Base-by-base conservation (phyloP, 2,113 vertebrate species). In the Setophaga petechia region DNA sequence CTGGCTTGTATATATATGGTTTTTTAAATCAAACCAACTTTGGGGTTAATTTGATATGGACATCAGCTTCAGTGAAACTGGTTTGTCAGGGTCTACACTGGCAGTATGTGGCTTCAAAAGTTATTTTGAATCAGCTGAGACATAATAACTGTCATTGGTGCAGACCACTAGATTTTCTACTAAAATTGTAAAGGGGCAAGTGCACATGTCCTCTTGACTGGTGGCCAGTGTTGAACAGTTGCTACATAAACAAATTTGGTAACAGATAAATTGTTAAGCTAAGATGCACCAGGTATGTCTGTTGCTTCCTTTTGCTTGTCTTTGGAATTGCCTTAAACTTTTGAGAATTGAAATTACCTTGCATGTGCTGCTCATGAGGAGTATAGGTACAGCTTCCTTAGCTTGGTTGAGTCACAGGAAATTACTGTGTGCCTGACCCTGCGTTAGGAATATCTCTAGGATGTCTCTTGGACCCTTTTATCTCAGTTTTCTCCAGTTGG, bases 121-220 rank as follows among this genome's bases (percentile, higher is more conserved):
- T 80, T 90, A 55, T 55, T 94, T 86, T 90, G 19, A 30, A 55
- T 85, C 63, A 18, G 6, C 39, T 92, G 88, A 74, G 72, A 81
- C 35, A 17, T 30, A 62, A 31, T 80, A 61, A 58, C 37, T 85
- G 63, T 69, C 72, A 80, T 31, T 17, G 4, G 74, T 90, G 41
- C 68, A 87, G 79, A 49, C 5, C n/a, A 23, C 13, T 31, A 13
- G 28, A 49, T 80, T 90, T 80, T 86, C 46, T 33, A 55, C 18
- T 69, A 71, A 69, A 80, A 58, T 62, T 28, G 10, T 66, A 12
- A 87, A 92, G n/a, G 9, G 4, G 46, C 44, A 44, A 57, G 33
- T 44, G 25, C 2, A 2, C 2, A 0, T 11, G 15, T 47, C 22
- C 14, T 79, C 11, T 43, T 78, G 78, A 43, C 12, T 51, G 27